A percentile compares a stretch with the other conserved stretches of the same genome.
These are phyloP conservation scores for Haemorhous mexicanus DNA, from an alignment of 2,113 vertebrate species.

Conservation along the genomic window DNA sequence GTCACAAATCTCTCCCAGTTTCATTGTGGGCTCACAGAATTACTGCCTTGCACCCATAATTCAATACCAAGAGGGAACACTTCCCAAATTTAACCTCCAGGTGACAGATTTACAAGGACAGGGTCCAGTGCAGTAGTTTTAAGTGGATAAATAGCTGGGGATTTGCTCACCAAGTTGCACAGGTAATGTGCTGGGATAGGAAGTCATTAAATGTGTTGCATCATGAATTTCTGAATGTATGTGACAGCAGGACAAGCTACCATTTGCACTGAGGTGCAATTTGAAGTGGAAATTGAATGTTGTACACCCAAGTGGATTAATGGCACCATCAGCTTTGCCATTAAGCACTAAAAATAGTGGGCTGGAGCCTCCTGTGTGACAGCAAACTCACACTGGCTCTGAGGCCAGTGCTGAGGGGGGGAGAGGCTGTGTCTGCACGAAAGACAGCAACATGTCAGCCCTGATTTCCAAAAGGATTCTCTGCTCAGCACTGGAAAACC, in stretches of 20 bases:
- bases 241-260: neutral
- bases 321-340: slow-evolving; percentile 13
- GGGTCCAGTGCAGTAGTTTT: neutral
- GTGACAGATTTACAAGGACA: neutral
- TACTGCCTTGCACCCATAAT: neutral
- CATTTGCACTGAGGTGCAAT: neutral
- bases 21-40: neutral
- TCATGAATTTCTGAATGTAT: neutral
- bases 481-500: neutral
- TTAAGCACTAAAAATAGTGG: slow-evolving; percentile 27
- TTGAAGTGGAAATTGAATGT: neutral
- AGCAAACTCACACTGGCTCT: neutral
- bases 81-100: neutral
- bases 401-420: neutral
- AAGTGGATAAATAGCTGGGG: neutral
- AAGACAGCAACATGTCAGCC: neutral
- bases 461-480: neutral
- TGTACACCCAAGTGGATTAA: slow-evolving; percentile 30
- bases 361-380: neutral
- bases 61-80: neutral
- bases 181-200: neutral
- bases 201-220: neutral
- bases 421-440: neutral
- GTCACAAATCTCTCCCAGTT: neutral
- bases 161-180: neutral